Percentiles rank a stretch among this genome's conserved stretches.
Evolutionary conservation across 2,888 invertebrate species (phyloP).

Genomic region (Oligia latruncula): DNA sequence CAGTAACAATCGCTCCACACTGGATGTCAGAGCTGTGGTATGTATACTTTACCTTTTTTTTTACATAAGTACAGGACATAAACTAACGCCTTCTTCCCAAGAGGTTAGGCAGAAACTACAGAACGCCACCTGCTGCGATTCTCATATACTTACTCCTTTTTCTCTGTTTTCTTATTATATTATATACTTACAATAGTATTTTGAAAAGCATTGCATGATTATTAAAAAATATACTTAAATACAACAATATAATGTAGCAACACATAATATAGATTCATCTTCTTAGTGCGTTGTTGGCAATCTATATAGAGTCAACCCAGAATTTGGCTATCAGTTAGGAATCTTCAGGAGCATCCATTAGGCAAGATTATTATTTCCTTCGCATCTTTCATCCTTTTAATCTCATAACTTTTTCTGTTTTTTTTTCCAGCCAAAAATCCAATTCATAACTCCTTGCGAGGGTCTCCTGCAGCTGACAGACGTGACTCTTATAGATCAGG

Average conservation of each 20-base stretch:
- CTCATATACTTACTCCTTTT: background rate
- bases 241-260: too few species aligned
- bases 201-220: background rate
- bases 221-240: too few species aligned
- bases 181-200: background rate
- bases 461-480: slow-evolving; percentile 92
- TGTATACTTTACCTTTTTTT: slow-evolving; percentile 57
- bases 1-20: slow-evolving; percentile 92
- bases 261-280: background rate
- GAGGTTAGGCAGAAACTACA: background rate
- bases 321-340: too few species aligned
- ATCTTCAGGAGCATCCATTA: too few species aligned
- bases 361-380: too few species aligned
- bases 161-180: background rate
- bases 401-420: background rate
- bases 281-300: too few species aligned
- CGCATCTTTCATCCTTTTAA: background rate
- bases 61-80: background rate
- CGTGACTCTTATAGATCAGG: slow-evolving; percentile 91
- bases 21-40: slow-evolving; percentile 91
- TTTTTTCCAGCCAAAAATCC: slow-evolving; percentile 84
- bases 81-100: background rate
- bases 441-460: slow-evolving; percentile 93
- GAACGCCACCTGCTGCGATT: background rate
- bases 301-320: too few species aligned